Base-by-base conservation (phyloP, 64 coral and sea anemone genomes). In the Montipora cactus region DNA sequence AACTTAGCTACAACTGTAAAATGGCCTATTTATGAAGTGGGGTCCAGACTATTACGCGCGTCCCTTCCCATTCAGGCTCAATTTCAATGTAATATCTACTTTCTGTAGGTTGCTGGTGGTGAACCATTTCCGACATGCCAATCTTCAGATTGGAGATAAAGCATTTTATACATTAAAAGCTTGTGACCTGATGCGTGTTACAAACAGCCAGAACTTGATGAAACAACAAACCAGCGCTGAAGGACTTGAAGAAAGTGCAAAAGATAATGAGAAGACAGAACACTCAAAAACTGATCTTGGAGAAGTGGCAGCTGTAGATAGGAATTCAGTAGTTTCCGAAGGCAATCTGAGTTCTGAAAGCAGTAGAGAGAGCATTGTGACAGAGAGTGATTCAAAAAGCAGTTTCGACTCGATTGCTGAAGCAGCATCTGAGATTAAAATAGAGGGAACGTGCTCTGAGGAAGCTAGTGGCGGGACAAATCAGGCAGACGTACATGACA, bases 141-240 rank as follows among this genome's bases (percentile, higher is more conserved):
- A 90, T 75, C 87, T 99, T 87, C 98, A 99, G 49, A 95, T 99
- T 92, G 98, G 98, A 50, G 98, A 99, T 67, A 99, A 99, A 87
- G 95, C 95, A 76, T 99, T 96, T 76, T 99, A 99, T 61, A 96
- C 92, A 13, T 80, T 99, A 25, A 99, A 94, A 76, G 84, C 89
- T 6, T 53, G 52, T 50, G 98, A 99, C 67, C 28, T 96, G 3
- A 59, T 23, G 67, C 28, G 53, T 73, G 62, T 77, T 88, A n/a
- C 87, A 7, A 78, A 7, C 61, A 58, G 23, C 6, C 66, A 64
- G 61, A 14, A 4, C 47, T 49, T 18, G 44, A 59, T 51, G 14
- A 92, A 78, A 62, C 76, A 75, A 4, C 71, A 76, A 18, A 77
- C 58, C 13, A 89, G 59, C 74, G 10, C 87, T 22, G 68, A 75